phyloP scores from a whole-genome alignment of 2,113 vertebrate species.

The Hydropotes inermis region DNA sequence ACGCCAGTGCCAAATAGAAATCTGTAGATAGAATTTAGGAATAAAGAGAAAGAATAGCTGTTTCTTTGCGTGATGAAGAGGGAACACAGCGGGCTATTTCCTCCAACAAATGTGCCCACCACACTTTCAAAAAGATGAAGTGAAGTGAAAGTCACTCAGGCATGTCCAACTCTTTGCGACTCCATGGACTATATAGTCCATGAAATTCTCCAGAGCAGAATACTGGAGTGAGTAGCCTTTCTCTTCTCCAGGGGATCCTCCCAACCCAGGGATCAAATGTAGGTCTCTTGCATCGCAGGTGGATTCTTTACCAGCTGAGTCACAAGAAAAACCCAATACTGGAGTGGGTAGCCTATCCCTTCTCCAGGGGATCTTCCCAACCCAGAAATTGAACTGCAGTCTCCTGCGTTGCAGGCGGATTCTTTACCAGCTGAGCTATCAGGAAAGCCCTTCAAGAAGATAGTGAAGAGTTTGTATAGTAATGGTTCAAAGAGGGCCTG shows the following conservation, averaged over 20 bases:
- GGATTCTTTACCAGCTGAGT: neutral
- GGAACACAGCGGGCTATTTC: neutral
- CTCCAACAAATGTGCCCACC: neutral
- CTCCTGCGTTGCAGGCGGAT: neutral
- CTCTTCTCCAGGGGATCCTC: neutral
- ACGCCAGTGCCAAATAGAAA: neutral
- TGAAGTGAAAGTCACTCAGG: neutral
- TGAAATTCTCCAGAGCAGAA: neutral
- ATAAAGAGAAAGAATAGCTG: neutral
- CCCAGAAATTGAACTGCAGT: neutral
- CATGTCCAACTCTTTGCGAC: neutral
- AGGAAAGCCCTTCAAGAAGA: neutral
- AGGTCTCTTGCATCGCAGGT: neutral
- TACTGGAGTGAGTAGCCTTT: neutral
- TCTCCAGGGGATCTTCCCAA: neutral
- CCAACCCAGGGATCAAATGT: neutral
- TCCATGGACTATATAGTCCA: neutral
- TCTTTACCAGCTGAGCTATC: neutral
- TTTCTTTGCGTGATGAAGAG: neutral
- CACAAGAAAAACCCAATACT: neutral
- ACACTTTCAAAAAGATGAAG: neutral
- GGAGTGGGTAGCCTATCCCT: neutral
- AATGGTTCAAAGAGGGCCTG: neutral
- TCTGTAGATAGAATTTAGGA: neutral
- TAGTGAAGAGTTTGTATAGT: neutral